phyloP scores from a whole-genome alignment of 2,888 invertebrate genomes.

The Polietes domitor region DNA sequence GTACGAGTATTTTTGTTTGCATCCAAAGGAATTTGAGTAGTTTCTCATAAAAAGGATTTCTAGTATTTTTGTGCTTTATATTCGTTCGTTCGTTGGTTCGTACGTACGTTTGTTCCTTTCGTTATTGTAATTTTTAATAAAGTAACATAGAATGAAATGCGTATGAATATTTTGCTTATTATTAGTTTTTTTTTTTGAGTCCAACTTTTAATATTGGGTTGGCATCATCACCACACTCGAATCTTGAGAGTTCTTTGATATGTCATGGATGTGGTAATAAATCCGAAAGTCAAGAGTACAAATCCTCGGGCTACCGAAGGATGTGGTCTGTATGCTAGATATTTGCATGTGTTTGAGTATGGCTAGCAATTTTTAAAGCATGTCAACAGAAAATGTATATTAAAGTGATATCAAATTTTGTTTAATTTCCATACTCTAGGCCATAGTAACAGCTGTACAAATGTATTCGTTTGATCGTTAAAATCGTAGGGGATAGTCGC shows the following conservation, averaged over 20 bases:
- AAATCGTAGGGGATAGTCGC: too few relatives aligned
- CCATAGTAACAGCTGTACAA: too few relatives aligned
- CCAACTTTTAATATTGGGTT: constrained; percentile 25
- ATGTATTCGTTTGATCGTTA: too few relatives aligned
- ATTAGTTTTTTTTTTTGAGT: constrained; percentile 60
- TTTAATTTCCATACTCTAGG: too few relatives aligned
- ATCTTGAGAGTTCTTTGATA: background rate
- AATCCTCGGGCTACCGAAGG: background rate
- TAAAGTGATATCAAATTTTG: too few relatives aligned
- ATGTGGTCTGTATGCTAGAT: background rate
- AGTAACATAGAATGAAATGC: constrained; percentile 59
- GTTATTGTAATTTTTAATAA: constrained; percentile 60
- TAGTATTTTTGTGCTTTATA: constrained; percentile 52
- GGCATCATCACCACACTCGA: constrained; percentile 13
- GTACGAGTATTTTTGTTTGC: constrained; percentile 43
- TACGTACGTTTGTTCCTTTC: background rate
- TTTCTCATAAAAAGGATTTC: constrained; percentile 58
- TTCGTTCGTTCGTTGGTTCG: constrained; percentile 50
- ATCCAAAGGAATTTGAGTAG: constrained; percentile 63
- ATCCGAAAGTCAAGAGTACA: background rate
- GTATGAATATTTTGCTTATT: constrained; percentile 66
- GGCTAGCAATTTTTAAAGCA: too few relatives aligned
- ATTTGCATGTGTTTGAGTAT: too few relatives aligned
- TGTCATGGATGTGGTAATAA: background rate
- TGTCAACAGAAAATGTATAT: too few relatives aligned